Conservation (phyloP, 2,797 vertebrate species). For the Brachyrhaphis roseni region DNA sequence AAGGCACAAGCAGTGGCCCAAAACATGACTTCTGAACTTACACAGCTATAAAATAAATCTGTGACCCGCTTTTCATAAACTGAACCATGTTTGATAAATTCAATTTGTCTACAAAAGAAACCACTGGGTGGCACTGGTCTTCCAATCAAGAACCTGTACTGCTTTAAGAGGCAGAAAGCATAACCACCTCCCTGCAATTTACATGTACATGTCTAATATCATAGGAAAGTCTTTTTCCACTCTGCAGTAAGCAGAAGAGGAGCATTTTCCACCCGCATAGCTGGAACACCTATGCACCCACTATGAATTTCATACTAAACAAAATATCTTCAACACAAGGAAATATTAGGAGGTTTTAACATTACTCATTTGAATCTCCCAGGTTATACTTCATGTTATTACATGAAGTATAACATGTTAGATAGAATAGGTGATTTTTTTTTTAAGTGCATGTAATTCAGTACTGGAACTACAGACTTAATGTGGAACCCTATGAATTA, state of each 20-base stretch:
- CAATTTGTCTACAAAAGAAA: background rate
- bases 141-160: slow-evolving; percentile 51
- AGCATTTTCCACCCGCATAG: slow-evolving; percentile 68
- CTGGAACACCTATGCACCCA: slow-evolving; percentile 43
- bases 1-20: slow-evolving; percentile 11
- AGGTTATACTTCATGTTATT: too few relatives aligned
- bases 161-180: slow-evolving; percentile 53
- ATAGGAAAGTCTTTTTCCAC: slow-evolving; percentile 52
- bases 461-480: background rate
- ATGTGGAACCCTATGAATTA: slow-evolving; percentile 26
- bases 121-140: slow-evolving; percentile 81
- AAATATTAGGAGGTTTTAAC: slow-evolving; percentile 10
- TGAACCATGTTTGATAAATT: slow-evolving; percentile 10
- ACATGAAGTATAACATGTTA: background rate
- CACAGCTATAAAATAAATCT: background rate
- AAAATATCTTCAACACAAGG: slow-evolving; percentile 32
- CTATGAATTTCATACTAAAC: slow-evolving; percentile 47
- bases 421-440: background rate
- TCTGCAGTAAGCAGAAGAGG: slow-evolving; percentile 55
- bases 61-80: slow-evolving; percentile 16
- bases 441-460: background rate
- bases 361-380: slow-evolving; percentile 12
- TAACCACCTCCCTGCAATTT: slow-evolving; percentile 75
- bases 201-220: slow-evolving; percentile 73
- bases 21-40: slow-evolving; percentile 22